A percentile compares a stretch with the other conserved stretches of the same genome.
phyloP scores from a whole-genome alignment of 2,113 vertebrate genomes.

The Chaetura pelagica region DNA sequence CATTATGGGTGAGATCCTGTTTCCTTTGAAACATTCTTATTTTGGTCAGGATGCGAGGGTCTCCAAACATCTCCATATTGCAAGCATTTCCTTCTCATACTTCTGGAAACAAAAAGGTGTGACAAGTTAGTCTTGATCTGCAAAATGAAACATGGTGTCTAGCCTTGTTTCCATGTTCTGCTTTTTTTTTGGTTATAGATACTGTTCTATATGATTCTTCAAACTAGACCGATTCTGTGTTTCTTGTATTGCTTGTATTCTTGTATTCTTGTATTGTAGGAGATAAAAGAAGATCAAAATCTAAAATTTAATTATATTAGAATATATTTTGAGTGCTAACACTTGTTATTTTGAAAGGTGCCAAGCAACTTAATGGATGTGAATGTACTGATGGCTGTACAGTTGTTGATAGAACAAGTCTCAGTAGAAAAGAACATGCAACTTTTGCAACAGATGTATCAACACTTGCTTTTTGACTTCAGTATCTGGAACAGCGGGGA shows the following conservation, averaged over 20 bases:
- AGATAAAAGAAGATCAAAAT: not conserved
- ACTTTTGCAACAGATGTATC: constrained; percentile 92
- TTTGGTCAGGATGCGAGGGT: not conserved
- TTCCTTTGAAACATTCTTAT: not conserved
- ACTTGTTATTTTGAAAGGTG: constrained; percentile 75
- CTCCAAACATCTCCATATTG: not conserved
- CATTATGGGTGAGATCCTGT: not conserved
- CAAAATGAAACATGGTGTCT: not conserved
- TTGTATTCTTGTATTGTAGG: too few species aligned
- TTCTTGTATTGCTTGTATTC: not conserved
- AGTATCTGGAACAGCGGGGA: constrained; percentile 97
- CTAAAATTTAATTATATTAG: not conserved
- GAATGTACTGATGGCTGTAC: constrained; percentile 90
- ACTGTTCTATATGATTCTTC: not conserved
- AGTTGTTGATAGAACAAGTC: constrained; percentile 93
- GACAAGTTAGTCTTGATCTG: not conserved
- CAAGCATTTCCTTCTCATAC: not conserved
- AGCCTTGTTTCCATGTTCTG: not conserved
- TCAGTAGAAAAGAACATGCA: constrained; percentile 89
- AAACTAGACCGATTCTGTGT: not conserved
- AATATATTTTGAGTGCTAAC: not conserved
- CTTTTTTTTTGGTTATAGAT: not conserved
- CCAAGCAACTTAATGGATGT: constrained; percentile 90
- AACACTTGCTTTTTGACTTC: constrained; percentile 94
- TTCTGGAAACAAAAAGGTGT: not conserved